These are phyloP conservation scores for Sarcoramphus papa DNA, from an alignment of 2,797 vertebrate species.

Conservation along the genomic window DNA sequence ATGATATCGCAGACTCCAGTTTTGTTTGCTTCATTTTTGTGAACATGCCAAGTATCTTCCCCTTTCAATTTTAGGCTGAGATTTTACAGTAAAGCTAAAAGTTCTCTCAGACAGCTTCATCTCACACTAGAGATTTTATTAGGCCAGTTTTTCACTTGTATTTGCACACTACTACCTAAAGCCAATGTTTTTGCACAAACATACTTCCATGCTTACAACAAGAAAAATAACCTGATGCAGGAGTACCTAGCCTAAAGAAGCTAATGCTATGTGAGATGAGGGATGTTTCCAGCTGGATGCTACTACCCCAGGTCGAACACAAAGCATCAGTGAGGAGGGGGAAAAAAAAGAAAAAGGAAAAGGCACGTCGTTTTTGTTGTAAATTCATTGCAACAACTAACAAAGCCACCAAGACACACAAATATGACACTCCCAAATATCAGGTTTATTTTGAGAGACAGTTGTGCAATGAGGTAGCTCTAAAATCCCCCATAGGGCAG, in stretches of 20 bases:
- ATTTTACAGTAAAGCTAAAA: neutral
- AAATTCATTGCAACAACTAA: neutral
- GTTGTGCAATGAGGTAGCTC: neutral
- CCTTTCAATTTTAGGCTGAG: neutral
- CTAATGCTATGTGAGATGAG: neutral
- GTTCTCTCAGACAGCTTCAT: neutral
- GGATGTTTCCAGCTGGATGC: neutral
- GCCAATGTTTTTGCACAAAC: neutral
- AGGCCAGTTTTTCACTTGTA: neutral
- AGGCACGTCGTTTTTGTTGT: neutral
- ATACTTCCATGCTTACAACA: neutral
- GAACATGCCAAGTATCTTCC: neutral
- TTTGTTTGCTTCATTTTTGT: neutral
- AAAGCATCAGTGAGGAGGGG: neutral
- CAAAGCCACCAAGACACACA: neutral
- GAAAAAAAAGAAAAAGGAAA: neutral
- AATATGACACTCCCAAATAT: neutral
- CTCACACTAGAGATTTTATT: neutral
- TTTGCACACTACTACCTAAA: neutral
- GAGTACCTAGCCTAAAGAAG: neutral
- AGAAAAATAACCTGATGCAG: neutral
- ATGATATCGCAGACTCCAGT: fast-evolving
- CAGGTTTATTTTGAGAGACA: neutral
- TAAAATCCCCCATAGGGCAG: neutral
- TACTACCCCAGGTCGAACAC: neutral